A percentile compares a stretch with the other conserved stretches of the same genome.
Conservation (phyloP, 2,797 vertebrate genomes). For the Momotus momota region DNA sequence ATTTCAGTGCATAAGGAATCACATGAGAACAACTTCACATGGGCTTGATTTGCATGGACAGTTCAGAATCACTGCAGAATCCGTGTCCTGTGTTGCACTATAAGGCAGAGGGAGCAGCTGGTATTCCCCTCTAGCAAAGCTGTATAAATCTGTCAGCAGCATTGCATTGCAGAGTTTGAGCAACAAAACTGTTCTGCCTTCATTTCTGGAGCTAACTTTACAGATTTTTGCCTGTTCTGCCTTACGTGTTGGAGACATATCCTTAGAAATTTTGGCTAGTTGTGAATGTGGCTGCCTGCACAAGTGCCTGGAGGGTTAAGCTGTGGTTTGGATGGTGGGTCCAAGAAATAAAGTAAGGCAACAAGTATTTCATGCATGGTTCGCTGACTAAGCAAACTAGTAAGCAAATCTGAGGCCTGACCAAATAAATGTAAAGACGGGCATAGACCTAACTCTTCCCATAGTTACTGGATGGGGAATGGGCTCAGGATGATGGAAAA, state of each 20-base stretch:
- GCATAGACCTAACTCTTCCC: not conserved
- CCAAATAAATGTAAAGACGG: not conserved
- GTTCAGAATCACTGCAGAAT: not conserved
- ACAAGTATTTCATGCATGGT: not conserved
- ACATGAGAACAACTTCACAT: accelerated
- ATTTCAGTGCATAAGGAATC: not conserved
- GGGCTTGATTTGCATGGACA: accelerated
- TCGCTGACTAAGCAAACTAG: not conserved
- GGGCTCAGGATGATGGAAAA: not conserved
- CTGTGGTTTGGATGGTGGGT: not conserved
- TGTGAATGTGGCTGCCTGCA: not conserved
- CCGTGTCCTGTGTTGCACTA: not conserved
- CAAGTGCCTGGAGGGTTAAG: not conserved
- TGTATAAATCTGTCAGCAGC: not conserved
- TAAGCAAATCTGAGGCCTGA: not conserved
- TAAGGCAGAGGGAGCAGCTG: accelerated
- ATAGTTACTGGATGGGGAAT: not conserved
- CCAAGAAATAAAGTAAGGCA: not conserved
- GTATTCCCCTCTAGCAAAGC: not conserved
- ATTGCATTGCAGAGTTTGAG: not conserved
- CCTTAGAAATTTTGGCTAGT: not conserved
- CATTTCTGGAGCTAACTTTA: not conserved
- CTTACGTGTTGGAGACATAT: not conserved
- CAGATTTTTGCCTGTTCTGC: not conserved
- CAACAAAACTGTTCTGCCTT: not conserved